Evolutionary conservation across 2,888 invertebrate species (phyloP), one percentile per base, ranked within the genome.

Genomic region (Aphidius colemani): DNA sequence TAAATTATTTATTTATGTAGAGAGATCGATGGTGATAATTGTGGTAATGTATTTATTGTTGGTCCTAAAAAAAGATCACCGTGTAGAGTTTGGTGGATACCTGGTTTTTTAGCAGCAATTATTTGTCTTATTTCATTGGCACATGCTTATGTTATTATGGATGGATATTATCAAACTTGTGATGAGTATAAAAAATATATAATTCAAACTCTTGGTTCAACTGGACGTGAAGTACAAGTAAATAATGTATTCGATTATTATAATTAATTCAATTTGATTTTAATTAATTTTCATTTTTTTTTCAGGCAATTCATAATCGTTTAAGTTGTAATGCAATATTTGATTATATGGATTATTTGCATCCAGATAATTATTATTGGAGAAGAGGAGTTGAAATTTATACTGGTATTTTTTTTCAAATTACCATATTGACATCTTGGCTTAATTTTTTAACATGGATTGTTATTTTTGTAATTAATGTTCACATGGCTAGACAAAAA

Each of bases 301-400:
- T 59, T n/a, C 66, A 82, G 78, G 76, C 77, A 56, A 86, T 91
- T 68, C 87, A 88, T 74, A 85, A 86, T 65, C 87, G 93, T 9
- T 82, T 94, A 3, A 84, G 87, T 0, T 94, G 94, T 76, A 88
- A 89, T 64, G 88, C 91, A 0, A 87, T 93, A 58, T 89, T 88
- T 71, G 94, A 94, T 82, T 93, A 91, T 78, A 91, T 94, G 91
- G 94, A 94, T 78, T 94, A 91, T 73, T 83, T 93, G 65, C 90
- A 91, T 66, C 88, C 90, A 59, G 89, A 90, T 71, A 85, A 87
- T 0, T 88, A 87, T 58, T 87, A 88, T 69, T 87, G 87, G 70
- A 84, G 89, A 39, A 86, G 89, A 45, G 88, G 88, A 8, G 88
- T 88, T 57, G 86, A 86, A 68, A 92, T 93, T 49, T 90, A 93